Evolutionary conservation across 2,888 invertebrate species (phyloP), one percentile per base, ranked within the genome.

Genomic region (Buathra laborator): DNA sequence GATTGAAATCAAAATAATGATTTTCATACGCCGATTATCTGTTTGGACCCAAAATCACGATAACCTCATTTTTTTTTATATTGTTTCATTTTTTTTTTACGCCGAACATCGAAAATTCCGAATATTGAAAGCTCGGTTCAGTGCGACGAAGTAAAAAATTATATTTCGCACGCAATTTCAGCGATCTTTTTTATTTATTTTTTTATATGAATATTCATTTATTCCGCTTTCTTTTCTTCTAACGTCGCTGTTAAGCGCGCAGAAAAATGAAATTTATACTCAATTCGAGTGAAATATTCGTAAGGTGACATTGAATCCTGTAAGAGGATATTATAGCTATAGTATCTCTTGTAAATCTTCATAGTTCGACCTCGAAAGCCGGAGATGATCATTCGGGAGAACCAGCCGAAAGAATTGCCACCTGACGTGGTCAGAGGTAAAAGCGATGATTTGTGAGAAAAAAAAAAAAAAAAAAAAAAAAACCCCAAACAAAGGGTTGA

Each of bases 341-440:
- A 44, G 68, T 59, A 84, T 87, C 84, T 89, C 86, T 90, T 90
- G 85, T 89, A 88, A 89, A 90, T 91, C 86, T 89, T 91, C 89
- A 46, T 92, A 95, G 96, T 96, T 82, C 95, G 95, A 89, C 96
- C 96, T 70, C 96, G 96, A 93, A 97, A 97, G 94, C 97, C 97
- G 88, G 97, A 98, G 94, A 95, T 98, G 95, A 98, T 98, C 89
- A 98, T 98, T 91, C 96, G 98, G 90, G 98, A 98, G 95, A 98
- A 97, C 94, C 97, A 97, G 94, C 99, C 99, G 2, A 94, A 96
- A 87, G 98, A 98, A 94, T 95, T 98, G 92, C 98, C 98, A 86
- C 98, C 98, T 90, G 98, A 98, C 94, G 98, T 99, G 92, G 97
- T 98, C 89, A 96, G 98, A 96, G 97, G 98, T 98, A 95, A 94